Percentiles rank a stretch among this genome's conserved stretches.
Evolutionary conservation across 2,888 invertebrate genomes (phyloP).

Genomic region (Choreutis nemorana): DNA sequence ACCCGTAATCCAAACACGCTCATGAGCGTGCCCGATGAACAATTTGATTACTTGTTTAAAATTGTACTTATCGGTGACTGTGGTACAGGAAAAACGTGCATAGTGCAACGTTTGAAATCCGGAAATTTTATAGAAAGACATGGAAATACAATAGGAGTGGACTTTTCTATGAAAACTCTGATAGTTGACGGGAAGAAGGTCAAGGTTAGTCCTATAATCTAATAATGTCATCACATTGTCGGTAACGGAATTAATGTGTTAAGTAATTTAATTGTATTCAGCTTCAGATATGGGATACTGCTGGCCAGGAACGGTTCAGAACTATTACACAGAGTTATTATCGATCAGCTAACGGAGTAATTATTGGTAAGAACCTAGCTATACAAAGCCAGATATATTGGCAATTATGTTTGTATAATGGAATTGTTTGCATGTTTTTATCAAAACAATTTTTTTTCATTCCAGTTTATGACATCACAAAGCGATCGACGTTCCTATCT

Average conservation of each 20-base stretch:
- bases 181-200: slow-evolving; percentile 93
- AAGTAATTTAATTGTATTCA: slow-evolving; percentile 32
- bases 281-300: slow-evolving; percentile 97
- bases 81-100: slow-evolving; percentile 91
- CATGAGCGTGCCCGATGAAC: slow-evolving; percentile 80
- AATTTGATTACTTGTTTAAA: slow-evolving; percentile 95
- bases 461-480: slow-evolving; percentile 94
- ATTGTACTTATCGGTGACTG: slow-evolving; percentile 93
- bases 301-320: slow-evolving; percentile 95
- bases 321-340: slow-evolving; percentile 98
- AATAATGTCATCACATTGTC: slow-evolving; percentile 14
- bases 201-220: slow-evolving; percentile 71
- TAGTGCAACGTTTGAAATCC: slow-evolving; percentile 94
- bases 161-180: slow-evolving; percentile 98
- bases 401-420: not conserved
- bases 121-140: slow-evolving; percentile 95
- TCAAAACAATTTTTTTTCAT: slow-evolving; percentile 16
- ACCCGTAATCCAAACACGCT: slow-evolving; percentile 78
- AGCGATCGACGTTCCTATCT: slow-evolving; percentile 88
- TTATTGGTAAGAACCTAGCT: slow-evolving; percentile 72
- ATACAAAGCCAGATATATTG: slow-evolving; percentile 2
- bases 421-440: too few relatives aligned
- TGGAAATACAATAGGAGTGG: slow-evolving; percentile 96
- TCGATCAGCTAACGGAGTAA: slow-evolving; percentile 95
- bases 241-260: slow-evolving; percentile 8